Conservation (phyloP, 2,888 invertebrate species). For the Acholoe squamosa region DNA sequence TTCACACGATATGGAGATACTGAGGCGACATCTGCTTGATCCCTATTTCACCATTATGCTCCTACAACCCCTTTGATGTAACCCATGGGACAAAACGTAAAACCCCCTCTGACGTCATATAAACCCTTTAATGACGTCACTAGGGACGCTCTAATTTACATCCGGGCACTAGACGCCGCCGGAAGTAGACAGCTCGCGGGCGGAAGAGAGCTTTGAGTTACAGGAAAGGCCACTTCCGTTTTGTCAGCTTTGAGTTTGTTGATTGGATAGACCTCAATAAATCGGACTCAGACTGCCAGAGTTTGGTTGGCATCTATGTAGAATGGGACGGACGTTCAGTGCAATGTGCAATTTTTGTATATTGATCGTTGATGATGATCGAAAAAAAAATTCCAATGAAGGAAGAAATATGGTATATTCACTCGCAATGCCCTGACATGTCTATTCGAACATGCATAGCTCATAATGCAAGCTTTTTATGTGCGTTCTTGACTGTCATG, state of each 20-base stretch:
- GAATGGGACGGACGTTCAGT: no score
- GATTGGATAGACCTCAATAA: conserved; percentile 6
- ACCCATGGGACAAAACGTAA: not conserved
- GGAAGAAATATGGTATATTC: no score
- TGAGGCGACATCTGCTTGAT: not conserved
- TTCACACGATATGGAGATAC: no score
- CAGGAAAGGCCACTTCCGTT: not conserved
- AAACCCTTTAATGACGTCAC: not conserved
- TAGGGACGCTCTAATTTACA: conserved; percentile 12
- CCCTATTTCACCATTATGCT: not conserved
- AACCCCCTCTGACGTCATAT: not conserved
- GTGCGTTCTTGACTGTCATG: no score
- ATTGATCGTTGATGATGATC: no score
- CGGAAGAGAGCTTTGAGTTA: conserved; percentile 3
- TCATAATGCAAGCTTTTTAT: no score
- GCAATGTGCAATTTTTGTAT: no score
- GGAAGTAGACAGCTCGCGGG: not conserved
- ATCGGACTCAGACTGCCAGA: not conserved
- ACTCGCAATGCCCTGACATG: no score
- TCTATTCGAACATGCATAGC: no score
- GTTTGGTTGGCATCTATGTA: not conserved
- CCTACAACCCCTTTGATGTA: not conserved
- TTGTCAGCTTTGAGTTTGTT: conserved; percentile 20
- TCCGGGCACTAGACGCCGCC: conserved; percentile 26
- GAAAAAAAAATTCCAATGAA: no score